phyloP scores from a whole-genome alignment of 1,140 invertebrate genomes.

The Hycleus phaleratus region DNA sequence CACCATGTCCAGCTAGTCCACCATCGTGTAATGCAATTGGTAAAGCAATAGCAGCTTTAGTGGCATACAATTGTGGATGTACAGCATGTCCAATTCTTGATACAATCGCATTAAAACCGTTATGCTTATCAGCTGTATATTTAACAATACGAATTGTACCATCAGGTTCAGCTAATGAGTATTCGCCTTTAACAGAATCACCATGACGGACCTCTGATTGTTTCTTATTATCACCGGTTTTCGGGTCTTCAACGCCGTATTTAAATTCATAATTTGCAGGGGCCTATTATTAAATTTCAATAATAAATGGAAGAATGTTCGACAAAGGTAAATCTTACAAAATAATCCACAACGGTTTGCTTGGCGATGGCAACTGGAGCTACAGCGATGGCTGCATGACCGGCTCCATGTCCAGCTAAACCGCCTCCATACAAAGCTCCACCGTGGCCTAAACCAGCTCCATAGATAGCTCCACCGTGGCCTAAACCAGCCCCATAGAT shows the following conservation, averaged over 20 bases:
- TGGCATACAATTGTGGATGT: slow-evolving; percentile 5
- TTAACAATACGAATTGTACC: slow-evolving; percentile 50
- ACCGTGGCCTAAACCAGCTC: too few relatives aligned
- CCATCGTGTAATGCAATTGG: too few relatives aligned
- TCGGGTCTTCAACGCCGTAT: slow-evolving; percentile 59
- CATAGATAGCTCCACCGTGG: too few relatives aligned
- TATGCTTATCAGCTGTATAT: slow-evolving; percentile 50
- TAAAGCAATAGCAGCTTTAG: background rate
- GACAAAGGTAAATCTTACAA: too few relatives aligned
- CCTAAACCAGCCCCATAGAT: too few relatives aligned
- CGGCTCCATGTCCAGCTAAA: too few relatives aligned
- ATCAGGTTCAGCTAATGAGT: slow-evolving; percentile 49
- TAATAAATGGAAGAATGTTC: too few relatives aligned
- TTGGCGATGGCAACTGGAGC: too few relatives aligned
- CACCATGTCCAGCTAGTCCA: too few relatives aligned
- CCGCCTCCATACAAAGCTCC: too few relatives aligned
- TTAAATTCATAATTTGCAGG: slow-evolving; percentile 54
- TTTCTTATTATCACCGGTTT: slow-evolving; percentile 57
- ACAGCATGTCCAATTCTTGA: slow-evolving; percentile 13
- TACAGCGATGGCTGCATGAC: too few relatives aligned
- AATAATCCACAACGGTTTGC: too few relatives aligned
- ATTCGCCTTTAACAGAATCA: slow-evolving; percentile 37
- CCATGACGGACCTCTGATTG: slow-evolving; percentile 35
- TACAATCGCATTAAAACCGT: slow-evolving; percentile 47
- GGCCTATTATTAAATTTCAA: background rate